These are phyloP conservation scores for Cotesia typhae DNA, from an alignment of 1,140 invertebrate genomes.

Conservation along the genomic window DNA sequence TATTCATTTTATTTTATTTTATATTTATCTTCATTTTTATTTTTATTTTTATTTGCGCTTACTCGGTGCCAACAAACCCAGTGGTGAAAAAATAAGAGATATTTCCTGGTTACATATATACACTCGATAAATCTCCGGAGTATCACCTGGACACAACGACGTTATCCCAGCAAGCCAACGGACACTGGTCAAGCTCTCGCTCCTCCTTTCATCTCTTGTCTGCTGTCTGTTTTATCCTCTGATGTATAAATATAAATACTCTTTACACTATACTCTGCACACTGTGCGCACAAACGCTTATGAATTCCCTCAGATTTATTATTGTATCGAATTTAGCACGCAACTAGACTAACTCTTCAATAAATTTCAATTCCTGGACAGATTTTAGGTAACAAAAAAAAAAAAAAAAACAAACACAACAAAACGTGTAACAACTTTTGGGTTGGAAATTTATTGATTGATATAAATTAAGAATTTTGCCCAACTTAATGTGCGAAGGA, in stretches of 20 bases:
- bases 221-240: too few species aligned
- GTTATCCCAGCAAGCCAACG: background rate
- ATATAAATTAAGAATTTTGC: too few species aligned
- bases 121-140: constrained; percentile 11
- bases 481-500: too few species aligned
- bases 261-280: too few species aligned
- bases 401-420: too few species aligned
- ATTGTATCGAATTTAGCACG: background rate
- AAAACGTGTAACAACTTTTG: too few species aligned
- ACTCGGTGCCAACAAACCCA: background rate
- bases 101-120: constrained; percentile 7
- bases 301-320: constrained; percentile 6
- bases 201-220: too few species aligned
- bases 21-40: background rate
- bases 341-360: background rate
- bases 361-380: background rate
- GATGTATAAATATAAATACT: too few species aligned
- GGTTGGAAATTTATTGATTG: too few species aligned
- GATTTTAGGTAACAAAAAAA: background rate
- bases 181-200: constrained; percentile 3
- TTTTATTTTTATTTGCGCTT: background rate
- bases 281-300: background rate
- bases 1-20: constrained; percentile 14
- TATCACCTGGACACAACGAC: background rate
- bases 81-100: background rate